Base-by-base conservation (phyloP, 2,113 vertebrate species). In the Melanotaenia duboulayi region DNA sequence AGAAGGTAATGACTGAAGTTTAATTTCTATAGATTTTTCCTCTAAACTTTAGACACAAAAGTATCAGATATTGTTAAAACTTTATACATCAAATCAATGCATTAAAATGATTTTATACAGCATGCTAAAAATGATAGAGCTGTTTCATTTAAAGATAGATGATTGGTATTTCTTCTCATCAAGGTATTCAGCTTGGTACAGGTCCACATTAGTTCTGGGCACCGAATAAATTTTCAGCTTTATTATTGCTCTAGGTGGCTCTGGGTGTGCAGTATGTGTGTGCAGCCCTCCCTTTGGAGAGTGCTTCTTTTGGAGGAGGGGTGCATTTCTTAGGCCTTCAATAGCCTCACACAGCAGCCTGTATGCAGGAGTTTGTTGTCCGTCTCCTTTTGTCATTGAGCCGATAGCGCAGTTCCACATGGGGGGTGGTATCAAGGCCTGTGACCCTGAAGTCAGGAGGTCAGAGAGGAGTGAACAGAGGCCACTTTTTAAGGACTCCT, bases 401-500 rank as follows among this genome's bases (percentile, higher is more conserved):
- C 51, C 58, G 42, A 67, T 82, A 74, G 86, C 84, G 78, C 76
- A 22, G 74, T 72, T 73, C 84, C 75, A 87, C 72, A 90, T 78
- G 63, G 82, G 85, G 37, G 48, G 16, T 35, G 32, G 71, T 58
- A 86, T 89, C 85, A 84, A 90, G 86, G 72, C 82, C 86, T 55
- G 65, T 83, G 88, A 90, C 88, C 89, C 57, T 0, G 20, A 37
- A 87, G 83, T 89, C 76, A 59, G 1, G 10, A 64, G 88, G 90
- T 89, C 78, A 42, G 51, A 24, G 44, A 46, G 17, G 71, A 81
- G 74, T 67, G 83, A 87, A 84, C 81, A 85, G 83, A 82, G 90
- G 83, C 71, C 80, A 77, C 81, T 73, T 44, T 84, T 92, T 86
- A 90, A 88, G 80, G 82, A 88, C 87, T 91, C 78, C 80, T 86